These are phyloP conservation scores for Tiliacea aurago DNA, from an alignment of 2,888 invertebrate species.

Conservation along the genomic window DNA sequence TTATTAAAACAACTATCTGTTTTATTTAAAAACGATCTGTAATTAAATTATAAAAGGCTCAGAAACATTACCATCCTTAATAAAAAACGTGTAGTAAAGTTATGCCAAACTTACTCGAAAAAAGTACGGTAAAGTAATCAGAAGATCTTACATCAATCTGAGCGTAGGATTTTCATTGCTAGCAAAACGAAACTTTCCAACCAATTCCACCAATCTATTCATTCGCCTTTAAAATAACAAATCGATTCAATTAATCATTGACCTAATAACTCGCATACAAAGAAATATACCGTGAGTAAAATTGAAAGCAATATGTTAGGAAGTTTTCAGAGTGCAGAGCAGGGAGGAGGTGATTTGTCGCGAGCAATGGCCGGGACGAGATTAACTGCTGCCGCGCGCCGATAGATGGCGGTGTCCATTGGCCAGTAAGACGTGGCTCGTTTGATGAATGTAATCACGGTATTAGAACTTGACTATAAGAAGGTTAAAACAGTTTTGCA, in stretches of 20 bases:
- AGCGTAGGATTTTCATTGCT: background rate
- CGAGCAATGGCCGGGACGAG: slow-evolving; percentile 64
- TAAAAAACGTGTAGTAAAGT: background rate
- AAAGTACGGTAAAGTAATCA: too few species aligned
- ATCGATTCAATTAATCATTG: slow-evolving; percentile 23
- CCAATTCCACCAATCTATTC: background rate
- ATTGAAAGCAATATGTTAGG: slow-evolving; percentile 66
- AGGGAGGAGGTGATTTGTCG: slow-evolving; percentile 65
- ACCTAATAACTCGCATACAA: slow-evolving; percentile 48
- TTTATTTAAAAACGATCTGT: background rate
- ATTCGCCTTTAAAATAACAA: slow-evolving; percentile 29
- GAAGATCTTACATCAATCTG: too few species aligned
- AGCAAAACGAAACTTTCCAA: background rate
- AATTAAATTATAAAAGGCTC: background rate
- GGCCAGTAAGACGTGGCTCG: slow-evolving; percentile 40
- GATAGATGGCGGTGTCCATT: slow-evolving; percentile 61
- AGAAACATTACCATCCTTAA: background rate
- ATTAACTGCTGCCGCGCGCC: slow-evolving; percentile 59
- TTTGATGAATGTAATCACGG: slow-evolving; percentile 47
- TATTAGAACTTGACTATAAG: slow-evolving; percentile 13
- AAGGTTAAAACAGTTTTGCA: background rate
- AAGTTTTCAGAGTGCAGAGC: slow-evolving; percentile 61
- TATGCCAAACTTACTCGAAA: background rate
- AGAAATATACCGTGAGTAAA: slow-evolving; percentile 55
- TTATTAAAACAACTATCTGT: background rate